Conservation (phyloP, 2,797 vertebrate species). For the Emydoidea blandingii region DNA sequence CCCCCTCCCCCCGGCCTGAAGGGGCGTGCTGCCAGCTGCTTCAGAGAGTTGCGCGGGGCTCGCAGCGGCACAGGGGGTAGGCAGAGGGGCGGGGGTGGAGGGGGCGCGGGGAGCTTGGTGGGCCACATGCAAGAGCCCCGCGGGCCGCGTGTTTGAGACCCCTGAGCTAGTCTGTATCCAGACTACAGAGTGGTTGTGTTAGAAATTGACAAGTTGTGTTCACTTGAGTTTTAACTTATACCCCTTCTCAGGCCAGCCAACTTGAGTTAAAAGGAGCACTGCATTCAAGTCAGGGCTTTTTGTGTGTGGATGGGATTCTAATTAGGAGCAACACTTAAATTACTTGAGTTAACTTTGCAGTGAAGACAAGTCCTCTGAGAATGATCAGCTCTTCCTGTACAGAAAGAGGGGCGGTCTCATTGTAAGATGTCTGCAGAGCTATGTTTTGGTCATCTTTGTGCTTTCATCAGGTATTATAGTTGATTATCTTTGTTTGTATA, state of each 20-base stretch:
- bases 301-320: neutral
- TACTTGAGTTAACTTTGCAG: neutral
- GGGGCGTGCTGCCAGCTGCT: too few relatives aligned
- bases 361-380: neutral
- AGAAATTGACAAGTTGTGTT: neutral
- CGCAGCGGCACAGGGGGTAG: too few relatives aligned
- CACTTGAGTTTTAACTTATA: neutral
- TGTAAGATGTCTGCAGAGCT: neutral
- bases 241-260: neutral
- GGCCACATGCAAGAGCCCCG: too few relatives aligned
- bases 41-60: too few relatives aligned
- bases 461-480: slow-evolving; percentile 20
- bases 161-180: neutral
- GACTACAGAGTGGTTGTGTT: slow-evolving; percentile 3
- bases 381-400: neutral
- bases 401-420: neutral
- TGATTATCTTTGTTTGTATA: slow-evolving; percentile 62
- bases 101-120: too few relatives aligned
- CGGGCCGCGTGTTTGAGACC: too few relatives aligned
- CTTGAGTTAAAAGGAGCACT: neutral
- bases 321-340: neutral
- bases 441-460: slow-evolving; percentile 23
- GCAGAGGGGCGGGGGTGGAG: too few relatives aligned
- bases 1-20: too few relatives aligned
- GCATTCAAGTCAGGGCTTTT: neutral